Evolutionary conservation across 2,113 vertebrate genomes (phyloP), one percentile per base, ranked within the genome.

Genomic region (Struthio camelus): DNA sequence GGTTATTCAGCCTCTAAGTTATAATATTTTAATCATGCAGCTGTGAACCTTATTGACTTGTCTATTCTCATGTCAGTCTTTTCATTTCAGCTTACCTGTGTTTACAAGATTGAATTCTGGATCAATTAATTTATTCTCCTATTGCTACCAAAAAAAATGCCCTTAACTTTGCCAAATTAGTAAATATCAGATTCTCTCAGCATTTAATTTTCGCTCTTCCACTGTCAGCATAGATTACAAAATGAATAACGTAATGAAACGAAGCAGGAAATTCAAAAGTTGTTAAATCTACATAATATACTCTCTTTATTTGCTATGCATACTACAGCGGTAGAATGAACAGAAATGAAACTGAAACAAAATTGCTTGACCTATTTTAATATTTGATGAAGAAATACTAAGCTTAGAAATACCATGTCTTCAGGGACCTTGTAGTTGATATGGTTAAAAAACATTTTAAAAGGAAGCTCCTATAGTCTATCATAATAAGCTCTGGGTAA

Each of bases 401-500:
- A 93, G 58, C 75, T 44, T 82, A 80, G 71, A 80, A 96, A 92
- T 89, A 96, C 42, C 73, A 71, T 81, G 87, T 95, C 89, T 95
- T 70, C 56, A 73, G 87, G 82, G 91, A 65, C n/a, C 70, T 90
- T 92, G 82, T 53, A 93, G 76, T 50, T 96, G 75, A 93, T 97
- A 77, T 85, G 93, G 90, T 91, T 96, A 61, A 91, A 97, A 95
- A 95, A 87, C 40, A 95, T 91, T 80, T 93, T 91, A 5, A 80
- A 95, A 87, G 72, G 27, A 92, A 44, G 54, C 42, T 96, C 34
- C 76, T n/a, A 58, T 80, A 94, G 86, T 90, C 76, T 96, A 67
- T 65, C 66, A 59, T 95, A 97, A 97, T 96, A 97, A 96, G 94
- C 96, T 97, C 94, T 96, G 85, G 61, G 28, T 96, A 96, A 97